Conservation (phyloP, 2,113 vertebrate genomes). For the Orthonyx spaldingii region DNA sequence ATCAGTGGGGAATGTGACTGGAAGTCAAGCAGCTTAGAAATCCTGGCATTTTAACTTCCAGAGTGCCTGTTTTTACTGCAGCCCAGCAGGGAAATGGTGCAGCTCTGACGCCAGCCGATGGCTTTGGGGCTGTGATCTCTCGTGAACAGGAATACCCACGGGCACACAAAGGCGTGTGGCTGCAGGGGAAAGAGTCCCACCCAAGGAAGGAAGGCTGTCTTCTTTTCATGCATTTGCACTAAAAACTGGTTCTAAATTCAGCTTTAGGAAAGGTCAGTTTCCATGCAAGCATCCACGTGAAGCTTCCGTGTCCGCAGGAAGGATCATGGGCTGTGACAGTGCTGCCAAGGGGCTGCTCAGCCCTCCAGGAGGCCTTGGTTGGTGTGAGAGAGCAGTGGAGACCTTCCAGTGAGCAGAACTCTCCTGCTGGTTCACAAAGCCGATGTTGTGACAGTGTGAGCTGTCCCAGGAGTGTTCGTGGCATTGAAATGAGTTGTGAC, state of each 20-base stretch:
- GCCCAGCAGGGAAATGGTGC: not conserved
- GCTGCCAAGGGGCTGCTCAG: not conserved
- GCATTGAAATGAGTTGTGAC: not conserved
- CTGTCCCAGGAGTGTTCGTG: not conserved
- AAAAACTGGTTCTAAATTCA: conserved; percentile 6
- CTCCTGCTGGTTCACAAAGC: not conserved
- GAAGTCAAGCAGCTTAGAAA: not conserved
- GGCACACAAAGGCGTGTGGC: conserved; percentile 3
- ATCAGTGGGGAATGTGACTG: not conserved
- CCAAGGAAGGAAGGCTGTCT: conserved; percentile 45
- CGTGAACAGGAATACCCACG: not conserved
- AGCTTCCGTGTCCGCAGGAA: not conserved
- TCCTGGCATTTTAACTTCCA: not conserved
- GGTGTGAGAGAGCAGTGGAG: fast-evolving
- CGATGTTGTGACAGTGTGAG: not conserved
- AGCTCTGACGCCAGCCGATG: not conserved
- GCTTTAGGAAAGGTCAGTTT: conserved; percentile 27
- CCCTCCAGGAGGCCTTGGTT: not conserved
- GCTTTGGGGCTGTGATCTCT: conserved; percentile 8
- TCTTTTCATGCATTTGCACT: not conserved
- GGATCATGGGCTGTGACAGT: not conserved
- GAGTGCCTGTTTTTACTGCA: not conserved
- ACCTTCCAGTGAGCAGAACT: not conserved
- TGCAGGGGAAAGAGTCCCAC: conserved; percentile 19
- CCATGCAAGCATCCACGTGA: not conserved